Evolutionary conservation across 2,113 vertebrate species (phyloP).

Genomic region (Vireo altiloquus): DNA sequence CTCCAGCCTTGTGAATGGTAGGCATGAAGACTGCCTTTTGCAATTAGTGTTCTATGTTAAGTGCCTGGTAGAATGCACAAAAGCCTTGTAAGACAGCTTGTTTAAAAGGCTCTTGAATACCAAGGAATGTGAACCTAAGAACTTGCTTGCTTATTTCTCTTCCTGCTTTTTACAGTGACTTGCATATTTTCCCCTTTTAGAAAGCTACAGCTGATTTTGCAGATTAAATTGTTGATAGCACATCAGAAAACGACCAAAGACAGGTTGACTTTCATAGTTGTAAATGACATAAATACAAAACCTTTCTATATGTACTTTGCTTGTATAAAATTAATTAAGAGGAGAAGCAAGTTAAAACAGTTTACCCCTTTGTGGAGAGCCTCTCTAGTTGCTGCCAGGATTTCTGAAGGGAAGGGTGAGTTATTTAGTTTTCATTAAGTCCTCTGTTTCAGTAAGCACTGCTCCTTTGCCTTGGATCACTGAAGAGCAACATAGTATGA

Average conservation of each 20-base stretch:
- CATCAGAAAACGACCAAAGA: background rate
- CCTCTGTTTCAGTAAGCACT: background rate
- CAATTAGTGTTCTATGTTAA: background rate
- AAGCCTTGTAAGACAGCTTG: background rate
- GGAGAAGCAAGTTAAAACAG: background rate
- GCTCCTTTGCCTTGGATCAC: background rate
- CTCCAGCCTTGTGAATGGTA: conserved; percentile 97
- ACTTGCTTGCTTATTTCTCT: background rate
- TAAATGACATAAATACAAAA: background rate
- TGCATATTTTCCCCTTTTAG: background rate
- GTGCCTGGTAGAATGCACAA: background rate
- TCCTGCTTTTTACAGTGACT: background rate
- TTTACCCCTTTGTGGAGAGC: background rate
- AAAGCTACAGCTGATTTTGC: background rate
- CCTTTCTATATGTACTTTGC: background rate
- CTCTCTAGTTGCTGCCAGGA: background rate
- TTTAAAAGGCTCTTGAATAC: background rate
- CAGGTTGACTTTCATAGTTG: background rate
- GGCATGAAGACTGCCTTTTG: background rate
- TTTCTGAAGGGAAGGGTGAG: background rate
- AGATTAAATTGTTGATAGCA: background rate
- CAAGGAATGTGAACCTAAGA: background rate
- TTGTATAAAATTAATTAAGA: background rate
- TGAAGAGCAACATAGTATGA: background rate
- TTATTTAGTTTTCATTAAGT: background rate